These are phyloP conservation scores for Coccyzus lansbergi DNA, from an alignment of 2,797 vertebrate genomes.

Conservation along the genomic window DNA sequence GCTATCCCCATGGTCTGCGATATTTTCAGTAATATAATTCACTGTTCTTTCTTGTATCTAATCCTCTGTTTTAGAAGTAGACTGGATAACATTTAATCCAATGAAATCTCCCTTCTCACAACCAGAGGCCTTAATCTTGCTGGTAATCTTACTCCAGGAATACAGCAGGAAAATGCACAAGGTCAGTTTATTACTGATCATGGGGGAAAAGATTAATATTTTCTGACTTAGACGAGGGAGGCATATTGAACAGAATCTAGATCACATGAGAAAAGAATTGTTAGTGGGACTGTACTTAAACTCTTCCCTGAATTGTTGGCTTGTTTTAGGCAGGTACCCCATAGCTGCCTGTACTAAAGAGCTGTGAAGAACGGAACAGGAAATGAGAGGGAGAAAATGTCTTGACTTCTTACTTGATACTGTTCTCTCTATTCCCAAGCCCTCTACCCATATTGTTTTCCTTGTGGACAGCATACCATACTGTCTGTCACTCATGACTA, in stretches of 20 bases:
- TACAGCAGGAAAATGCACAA: background rate
- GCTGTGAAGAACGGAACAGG: background rate
- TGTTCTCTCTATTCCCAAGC: background rate
- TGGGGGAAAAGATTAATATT: background rate
- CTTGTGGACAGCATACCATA: background rate
- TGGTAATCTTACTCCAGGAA: conserved; percentile 46
- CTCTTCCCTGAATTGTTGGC: background rate
- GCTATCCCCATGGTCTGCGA: background rate
- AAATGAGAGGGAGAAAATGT: background rate
- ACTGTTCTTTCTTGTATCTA: background rate
- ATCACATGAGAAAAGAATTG: background rate
- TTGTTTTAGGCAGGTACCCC: background rate
- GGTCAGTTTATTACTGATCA: background rate
- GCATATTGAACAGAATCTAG: background rate
- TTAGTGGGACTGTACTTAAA: background rate
- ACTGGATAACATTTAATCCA: conserved; percentile 47
- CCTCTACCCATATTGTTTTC: background rate
- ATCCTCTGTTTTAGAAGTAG: conserved; percentile 11
- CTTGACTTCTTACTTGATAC: background rate
- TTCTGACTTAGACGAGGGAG: background rate
- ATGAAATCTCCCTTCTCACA: conserved; percentile 41
- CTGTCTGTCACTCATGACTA: background rate
- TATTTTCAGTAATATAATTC: conserved; percentile 12
- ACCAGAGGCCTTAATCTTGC: conserved; percentile 41
- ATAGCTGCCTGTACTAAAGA: background rate